Evolutionary conservation across 92 coral and sea anemone genomes (phyloP), one percentile per base, ranked within the genome.

Genomic region (Pocillopora grandis): DNA sequence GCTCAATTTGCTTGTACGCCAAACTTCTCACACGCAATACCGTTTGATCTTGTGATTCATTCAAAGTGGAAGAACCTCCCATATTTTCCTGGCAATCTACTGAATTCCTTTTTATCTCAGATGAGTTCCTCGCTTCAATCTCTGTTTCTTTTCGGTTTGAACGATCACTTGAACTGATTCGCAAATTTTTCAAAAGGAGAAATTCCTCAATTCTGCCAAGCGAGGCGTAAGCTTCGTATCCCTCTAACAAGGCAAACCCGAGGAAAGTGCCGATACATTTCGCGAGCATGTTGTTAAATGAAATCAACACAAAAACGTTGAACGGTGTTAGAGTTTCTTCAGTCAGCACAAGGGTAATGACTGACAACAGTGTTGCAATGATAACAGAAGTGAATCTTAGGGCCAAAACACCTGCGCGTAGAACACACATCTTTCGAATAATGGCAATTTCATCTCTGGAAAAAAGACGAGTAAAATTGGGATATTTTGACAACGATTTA

Each of bases 311-410:
- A 23, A 74, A 74, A 10, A 23, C 77, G 20, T n/a, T 49, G 12
- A 23, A 27, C 9, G 77, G 62, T 49, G 77, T 74, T 9, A 74
- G 9, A 12, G 62, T 27, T 23, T 57, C 61, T n/a, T 42, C 77
- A 74, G 77, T 74, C 2, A 74, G 10, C 36, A 74, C 33, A 74
- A 74, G 77, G 18, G 77, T 74, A 49, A 74, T 21, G 33, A 74
- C 62, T 12, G 77, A 74, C 10, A 74, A 1, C 33, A 74, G 36
- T 33, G 77, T 49, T 9, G 62, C 77, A 12, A 74, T 13, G n/a
- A 61, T 9, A 21, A 15, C 20, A 9, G 77, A 49, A 8, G 36
- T 18, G 62, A 2, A 2, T 19, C n/a, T 18, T 13, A 74, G 20
- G 62, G 77, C 61, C 10, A 27, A 13, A 56, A 72, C 16, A 21